These are phyloP conservation scores for Lordiphosa fenestrarum DNA, from an alignment of 2,888 invertebrate species.

Conservation along the genomic window DNA sequence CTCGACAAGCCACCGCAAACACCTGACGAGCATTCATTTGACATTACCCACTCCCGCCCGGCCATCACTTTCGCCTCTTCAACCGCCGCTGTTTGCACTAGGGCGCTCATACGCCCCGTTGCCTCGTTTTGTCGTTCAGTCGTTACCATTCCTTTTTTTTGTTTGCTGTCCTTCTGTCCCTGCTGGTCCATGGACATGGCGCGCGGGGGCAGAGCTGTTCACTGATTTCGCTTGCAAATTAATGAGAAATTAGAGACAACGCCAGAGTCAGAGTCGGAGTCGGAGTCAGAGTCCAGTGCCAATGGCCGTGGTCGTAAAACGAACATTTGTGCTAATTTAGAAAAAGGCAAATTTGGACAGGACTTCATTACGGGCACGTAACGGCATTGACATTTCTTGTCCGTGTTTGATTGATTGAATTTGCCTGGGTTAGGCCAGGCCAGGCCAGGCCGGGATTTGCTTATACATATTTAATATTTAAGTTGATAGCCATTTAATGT, in stretches of 20 bases:
- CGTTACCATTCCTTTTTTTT: constrained; percentile 44
- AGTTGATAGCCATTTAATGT: constrained; percentile 68
- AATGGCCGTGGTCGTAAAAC: constrained; percentile 67
- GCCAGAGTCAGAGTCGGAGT: constrained; percentile 30
- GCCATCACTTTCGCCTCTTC: neutral
- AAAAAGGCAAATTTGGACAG: constrained; percentile 74
- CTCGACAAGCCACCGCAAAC: constrained; percentile 73
- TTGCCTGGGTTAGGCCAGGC: constrained; percentile 34
- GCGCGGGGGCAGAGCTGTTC: constrained; percentile 37
- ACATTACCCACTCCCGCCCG: constrained; percentile 18
- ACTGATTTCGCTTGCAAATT: constrained; percentile 79
- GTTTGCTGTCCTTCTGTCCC: constrained; percentile 55
- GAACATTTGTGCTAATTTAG: constrained; percentile 77
- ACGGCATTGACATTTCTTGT: constrained; percentile 64
- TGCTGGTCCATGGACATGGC: neutral
- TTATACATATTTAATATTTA: constrained; percentile 47
- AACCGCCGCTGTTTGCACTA: constrained; percentile 38
- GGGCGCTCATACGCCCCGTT: constrained; percentile 70
- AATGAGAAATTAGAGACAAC: constrained; percentile 78
- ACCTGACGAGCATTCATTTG: constrained; percentile 68
- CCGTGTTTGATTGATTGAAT: constrained; percentile 74
- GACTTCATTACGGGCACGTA: constrained; percentile 74
- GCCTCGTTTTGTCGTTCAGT: constrained; percentile 53
- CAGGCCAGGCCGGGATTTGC: constrained; percentile 9
- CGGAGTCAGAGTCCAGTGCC: constrained; percentile 10